A percentile compares a stretch with the other conserved stretches of the same genome.
Conservation (phyloP, 1,140 invertebrate species). For the Pristionchus pacificus region DNA sequence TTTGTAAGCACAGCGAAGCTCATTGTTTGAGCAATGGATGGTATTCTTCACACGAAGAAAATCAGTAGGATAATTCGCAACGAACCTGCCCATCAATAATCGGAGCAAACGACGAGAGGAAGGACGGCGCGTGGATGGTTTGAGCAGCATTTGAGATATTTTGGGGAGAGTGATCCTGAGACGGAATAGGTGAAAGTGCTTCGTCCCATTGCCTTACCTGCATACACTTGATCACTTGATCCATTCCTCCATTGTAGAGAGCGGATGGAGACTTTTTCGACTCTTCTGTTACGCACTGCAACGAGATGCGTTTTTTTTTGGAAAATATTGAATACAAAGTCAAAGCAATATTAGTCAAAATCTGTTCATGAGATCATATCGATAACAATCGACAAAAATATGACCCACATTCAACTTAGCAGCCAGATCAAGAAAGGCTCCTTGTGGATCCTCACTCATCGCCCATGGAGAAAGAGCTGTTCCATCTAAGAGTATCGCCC, state of each 20-base stretch:
- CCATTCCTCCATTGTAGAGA: conserved; percentile 33
- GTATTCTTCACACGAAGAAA: too few relatives aligned
- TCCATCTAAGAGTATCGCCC: conserved; percentile 54
- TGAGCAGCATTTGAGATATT: conserved; percentile 70
- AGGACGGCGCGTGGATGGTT: conserved; percentile 61
- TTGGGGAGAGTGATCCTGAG: conserved; percentile 65
- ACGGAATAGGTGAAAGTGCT: neutral
- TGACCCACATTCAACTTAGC: conserved; percentile 39
- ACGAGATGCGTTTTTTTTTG: too few relatives aligned
- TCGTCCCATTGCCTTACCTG: conserved; percentile 24
- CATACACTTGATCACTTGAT: conserved; percentile 42
- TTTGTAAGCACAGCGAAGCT: conserved; percentile 40
- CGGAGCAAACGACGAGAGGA: conserved; percentile 69
- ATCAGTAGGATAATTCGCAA: too few relatives aligned
- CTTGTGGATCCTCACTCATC: conserved; percentile 48
- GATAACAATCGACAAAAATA: neutral
- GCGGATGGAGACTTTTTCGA: neutral
- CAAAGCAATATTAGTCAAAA: neutral
- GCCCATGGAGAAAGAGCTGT: conserved; percentile 54
- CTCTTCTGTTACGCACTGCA: conserved; percentile 27
- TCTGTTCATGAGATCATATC: neutral
- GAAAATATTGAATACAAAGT: neutral
- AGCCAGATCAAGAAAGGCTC: conserved; percentile 50
- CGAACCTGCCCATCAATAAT: conserved; percentile 67
- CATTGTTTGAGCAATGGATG: too few relatives aligned